These are phyloP conservation scores for Cottus gobio DNA, from an alignment of 2,113 vertebrate species.

Conservation along the genomic window DNA sequence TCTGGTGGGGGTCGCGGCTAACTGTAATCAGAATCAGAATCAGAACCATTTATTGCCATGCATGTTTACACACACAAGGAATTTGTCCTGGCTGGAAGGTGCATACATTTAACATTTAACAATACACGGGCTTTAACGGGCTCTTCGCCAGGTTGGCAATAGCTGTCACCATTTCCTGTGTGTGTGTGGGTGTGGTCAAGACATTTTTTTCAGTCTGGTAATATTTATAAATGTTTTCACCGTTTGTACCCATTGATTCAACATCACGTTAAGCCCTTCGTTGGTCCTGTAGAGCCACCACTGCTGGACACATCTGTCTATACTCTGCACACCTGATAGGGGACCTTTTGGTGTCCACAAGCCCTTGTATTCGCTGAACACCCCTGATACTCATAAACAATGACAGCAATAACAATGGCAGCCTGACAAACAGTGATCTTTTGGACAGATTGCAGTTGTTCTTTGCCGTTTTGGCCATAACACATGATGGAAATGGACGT, in stretches of 20 bases:
- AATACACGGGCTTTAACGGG: no score
- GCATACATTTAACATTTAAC: no score
- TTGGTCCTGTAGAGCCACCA: neutral
- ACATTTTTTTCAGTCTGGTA: neutral
- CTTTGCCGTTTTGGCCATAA: no score
- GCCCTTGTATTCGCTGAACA: neutral
- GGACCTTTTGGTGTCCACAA: neutral
- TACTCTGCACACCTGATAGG: neutral
- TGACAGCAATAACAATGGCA: no score
- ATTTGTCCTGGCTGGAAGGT: no score
- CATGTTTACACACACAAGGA: no score
- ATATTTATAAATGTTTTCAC: neutral
- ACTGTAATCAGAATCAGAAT: no score
- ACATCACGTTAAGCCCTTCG: neutral
- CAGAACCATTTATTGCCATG: no score
- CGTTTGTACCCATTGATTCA: neutral
- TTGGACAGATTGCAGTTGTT: neutral
- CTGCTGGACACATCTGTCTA: neutral
- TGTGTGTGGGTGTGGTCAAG: constrained; percentile 41
- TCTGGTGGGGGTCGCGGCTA: no score
- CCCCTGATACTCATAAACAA: neutral
- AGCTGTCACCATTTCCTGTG: neutral
- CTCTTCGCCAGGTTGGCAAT: neutral
- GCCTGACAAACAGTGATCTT: neutral
- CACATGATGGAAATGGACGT: no score